Conservation (phyloP, 2,113 vertebrate species). For the Lepus timidus region DNA sequence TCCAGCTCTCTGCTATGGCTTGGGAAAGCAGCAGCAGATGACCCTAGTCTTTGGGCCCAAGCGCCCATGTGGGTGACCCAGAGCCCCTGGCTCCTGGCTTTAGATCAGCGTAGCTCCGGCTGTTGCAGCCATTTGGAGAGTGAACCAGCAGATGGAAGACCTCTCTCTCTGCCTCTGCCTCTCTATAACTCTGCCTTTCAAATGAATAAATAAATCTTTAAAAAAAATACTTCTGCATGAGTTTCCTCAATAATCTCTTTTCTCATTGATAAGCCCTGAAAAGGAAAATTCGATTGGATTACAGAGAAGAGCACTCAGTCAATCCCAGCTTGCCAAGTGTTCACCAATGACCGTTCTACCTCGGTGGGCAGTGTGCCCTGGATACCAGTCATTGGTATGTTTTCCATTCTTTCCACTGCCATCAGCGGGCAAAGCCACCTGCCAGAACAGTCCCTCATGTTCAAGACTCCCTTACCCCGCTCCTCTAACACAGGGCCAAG, state of each 20-base stretch:
- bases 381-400: neutral
- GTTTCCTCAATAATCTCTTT: conserved; percentile 35
- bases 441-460: neutral
- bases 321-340: neutral
- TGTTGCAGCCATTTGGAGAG: too few species aligned
- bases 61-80: too few species aligned
- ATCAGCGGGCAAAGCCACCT: neutral
- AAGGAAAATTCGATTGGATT: neutral
- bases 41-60: too few species aligned
- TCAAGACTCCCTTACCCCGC: neutral
- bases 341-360: neutral
- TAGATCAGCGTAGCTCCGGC: too few species aligned
- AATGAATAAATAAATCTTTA: too few species aligned
- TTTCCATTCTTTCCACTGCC: neutral
- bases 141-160: too few species aligned
- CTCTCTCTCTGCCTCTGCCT: too few species aligned
- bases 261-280: neutral
- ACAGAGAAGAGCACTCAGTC: neutral
- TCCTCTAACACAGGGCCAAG: neutral
- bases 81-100: too few species aligned
- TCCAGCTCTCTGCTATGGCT: too few species aligned
- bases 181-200: neutral
- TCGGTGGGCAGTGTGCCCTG: neutral
- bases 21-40: too few species aligned
- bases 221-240: neutral